These are phyloP conservation scores for Aphelocoma coerulescens DNA, from an alignment of 2,113 vertebrate genomes.

Conservation along the genomic window DNA sequence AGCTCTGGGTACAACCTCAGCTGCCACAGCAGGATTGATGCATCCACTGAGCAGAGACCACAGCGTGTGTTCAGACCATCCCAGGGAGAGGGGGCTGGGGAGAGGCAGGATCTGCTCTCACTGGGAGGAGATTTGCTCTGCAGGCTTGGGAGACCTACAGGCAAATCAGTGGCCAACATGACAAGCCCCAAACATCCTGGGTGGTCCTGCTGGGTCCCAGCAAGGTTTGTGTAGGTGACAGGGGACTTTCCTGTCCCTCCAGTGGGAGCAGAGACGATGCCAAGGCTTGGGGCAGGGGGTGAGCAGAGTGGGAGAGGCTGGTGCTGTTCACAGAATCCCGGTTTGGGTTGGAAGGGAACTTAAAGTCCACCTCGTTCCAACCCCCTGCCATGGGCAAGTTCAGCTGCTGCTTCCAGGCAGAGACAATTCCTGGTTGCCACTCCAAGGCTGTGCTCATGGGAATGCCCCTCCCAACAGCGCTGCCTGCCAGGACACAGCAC, in stretches of 20 bases:
- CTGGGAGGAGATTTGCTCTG: not conserved
- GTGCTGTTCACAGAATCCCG: not conserved
- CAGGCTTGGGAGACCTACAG: accelerated
- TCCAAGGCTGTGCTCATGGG: not conserved
- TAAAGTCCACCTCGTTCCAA: not conserved
- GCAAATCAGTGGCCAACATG: not conserved
- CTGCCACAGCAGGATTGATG: not conserved
- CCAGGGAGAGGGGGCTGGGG: accelerated
- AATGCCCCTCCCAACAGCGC: not conserved
- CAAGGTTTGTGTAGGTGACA: not conserved
- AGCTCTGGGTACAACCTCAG: not conserved
- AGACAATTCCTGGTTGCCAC: not conserved
- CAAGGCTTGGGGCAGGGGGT: accelerated
- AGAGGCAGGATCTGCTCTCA: not conserved
- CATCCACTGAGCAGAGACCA: not conserved
- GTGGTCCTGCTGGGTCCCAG: not conserved
- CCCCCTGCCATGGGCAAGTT: no score
- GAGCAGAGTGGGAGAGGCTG: not conserved
- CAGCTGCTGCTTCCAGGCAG: not conserved
- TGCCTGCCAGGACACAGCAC: not conserved
- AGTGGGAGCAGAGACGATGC: not conserved
- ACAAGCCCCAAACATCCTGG: not conserved
- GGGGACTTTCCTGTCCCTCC: not conserved
- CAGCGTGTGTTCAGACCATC: not conserved
- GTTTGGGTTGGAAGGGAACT: not conserved